Evolutionary conservation across 2,797 vertebrate species (phyloP), one percentile per base, ranked within the genome.

Genomic region (Dipus sagitta): DNA sequence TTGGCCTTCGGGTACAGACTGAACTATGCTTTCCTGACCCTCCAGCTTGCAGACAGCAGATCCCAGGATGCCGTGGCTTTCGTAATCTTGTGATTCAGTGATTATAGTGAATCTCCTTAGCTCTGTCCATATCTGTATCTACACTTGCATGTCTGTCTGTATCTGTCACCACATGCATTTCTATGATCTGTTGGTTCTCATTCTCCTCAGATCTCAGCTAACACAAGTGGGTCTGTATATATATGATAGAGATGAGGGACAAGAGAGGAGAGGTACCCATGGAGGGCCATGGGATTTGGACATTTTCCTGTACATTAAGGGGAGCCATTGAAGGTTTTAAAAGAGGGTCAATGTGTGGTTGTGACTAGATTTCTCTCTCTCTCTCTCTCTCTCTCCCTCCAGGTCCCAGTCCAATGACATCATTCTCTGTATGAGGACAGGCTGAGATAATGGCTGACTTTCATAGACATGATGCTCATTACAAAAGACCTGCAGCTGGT

Each of bases 401-500:
- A 58, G 54, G 54, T 58, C 47, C 47, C 47, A 47, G 11, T 47
- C 54, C 54, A 58, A 17, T 58, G 54, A 58, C 54, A 58, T 58
- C 54, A 86, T 64, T 91, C 62, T 92, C 80, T 80, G 38, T 71
- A 21, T 6, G 32, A 92, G 52, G 65, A 65, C 65, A 93, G 74
- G 52, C 60, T 75, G 68, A 74, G 38, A 11, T 24, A 72, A 34
- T 26, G 67, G 32, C 21, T 87, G 70, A 80, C 24, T 78, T 83
- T 47, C 54, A 26, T 17, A 85, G 90, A 30, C 26, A 0, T 20
- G 42, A 34, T 60, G 17, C 88, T 95, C 75, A 34, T 94, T 86
- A 64, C 68, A 21, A 72, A 64, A 52, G 74, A 85, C 67, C 60
- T 54, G 42, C 28, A 77, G 60, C 34, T 20, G 0, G 30, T 17